phyloP scores from a whole-genome alignment of 2,888 invertebrate species.

The Eupsilia transversa region DNA sequence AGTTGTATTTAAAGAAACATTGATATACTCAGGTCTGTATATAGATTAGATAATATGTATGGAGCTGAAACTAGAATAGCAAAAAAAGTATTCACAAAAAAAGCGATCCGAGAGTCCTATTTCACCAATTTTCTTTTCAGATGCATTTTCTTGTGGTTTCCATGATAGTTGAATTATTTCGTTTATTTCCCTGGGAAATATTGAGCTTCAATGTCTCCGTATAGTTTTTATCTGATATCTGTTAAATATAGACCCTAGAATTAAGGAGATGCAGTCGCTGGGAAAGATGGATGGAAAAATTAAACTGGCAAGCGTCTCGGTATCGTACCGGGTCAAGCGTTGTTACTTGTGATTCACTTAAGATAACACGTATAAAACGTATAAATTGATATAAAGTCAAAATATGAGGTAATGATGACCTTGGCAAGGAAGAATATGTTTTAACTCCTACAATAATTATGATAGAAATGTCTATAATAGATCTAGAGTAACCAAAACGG shows the following conservation, averaged over 20 bases:
- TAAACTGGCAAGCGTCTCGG: neutral
- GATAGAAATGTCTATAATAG: neutral
- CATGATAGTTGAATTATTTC: neutral
- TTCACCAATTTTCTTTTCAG: neutral
- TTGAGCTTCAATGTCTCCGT: neutral
- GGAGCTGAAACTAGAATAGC: slow-evolving; percentile 3
- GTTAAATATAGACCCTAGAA: no score
- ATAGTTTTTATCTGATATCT: neutral
- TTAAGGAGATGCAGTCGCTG: neutral
- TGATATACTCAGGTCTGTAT: slow-evolving; percentile 28
- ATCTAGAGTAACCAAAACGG: neutral
- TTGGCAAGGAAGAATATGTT: neutral
- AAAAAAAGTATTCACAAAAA: neutral
- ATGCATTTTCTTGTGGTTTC: neutral
- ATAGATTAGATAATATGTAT: slow-evolving; percentile 53
- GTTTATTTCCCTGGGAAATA: neutral
- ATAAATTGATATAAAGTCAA: no score
- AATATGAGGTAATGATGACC: neutral
- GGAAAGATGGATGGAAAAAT: neutral
- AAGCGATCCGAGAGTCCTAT: neutral
- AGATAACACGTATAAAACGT: no score
- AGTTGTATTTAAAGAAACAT: slow-evolving; percentile 54
- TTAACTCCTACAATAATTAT: neutral
- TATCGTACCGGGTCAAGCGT: neutral
- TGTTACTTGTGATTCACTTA: neutral